A percentile compares a stretch with the other conserved stretches of the same genome.
phyloP scores from a whole-genome alignment of 2,888 invertebrate genomes.

The Rugalucina vietnamica region DNA sequence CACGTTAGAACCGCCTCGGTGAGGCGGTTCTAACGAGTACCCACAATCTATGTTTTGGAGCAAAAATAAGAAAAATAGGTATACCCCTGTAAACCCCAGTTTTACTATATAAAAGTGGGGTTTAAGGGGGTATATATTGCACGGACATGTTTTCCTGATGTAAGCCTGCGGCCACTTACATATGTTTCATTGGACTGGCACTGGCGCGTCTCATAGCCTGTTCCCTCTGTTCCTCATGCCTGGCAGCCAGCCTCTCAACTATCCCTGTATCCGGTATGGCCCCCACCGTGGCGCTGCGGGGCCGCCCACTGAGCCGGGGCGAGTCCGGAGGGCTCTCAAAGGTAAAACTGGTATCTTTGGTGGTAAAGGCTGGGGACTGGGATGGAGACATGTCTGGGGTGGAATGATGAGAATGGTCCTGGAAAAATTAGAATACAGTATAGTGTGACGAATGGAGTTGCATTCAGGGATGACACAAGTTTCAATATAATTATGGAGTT shows the following conservation, averaged over 20 bases:
- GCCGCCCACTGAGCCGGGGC: slow-evolving; percentile 63
- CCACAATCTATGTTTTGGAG: too few relatives aligned
- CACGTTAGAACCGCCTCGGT: too few relatives aligned
- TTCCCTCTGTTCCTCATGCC: slow-evolving; percentile 49
- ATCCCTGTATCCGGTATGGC: slow-evolving; percentile 65
- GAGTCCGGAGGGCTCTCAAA: slow-evolving; percentile 73
- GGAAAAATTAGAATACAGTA: slow-evolving; percentile 7
- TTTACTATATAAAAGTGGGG: too few relatives aligned
- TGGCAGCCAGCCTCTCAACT: slow-evolving; percentile 41
- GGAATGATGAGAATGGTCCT: slow-evolving; percentile 53
- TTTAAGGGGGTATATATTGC: too few relatives aligned
- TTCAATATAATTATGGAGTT: too few relatives aligned
- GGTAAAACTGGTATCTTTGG: slow-evolving; percentile 71
- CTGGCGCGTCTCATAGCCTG: slow-evolving; percentile 60
- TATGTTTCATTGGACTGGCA: slow-evolving; percentile 83
- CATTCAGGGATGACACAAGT: too few relatives aligned
- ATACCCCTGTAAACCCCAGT: too few relatives aligned
- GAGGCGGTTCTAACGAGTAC: too few relatives aligned
- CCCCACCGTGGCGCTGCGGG: slow-evolving; percentile 77
- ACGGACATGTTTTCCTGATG: too few relatives aligned
- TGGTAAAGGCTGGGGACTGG: slow-evolving; percentile 57
- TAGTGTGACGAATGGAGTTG: not conserved
- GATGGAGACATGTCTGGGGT: slow-evolving; percentile 78
- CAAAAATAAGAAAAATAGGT: too few relatives aligned
- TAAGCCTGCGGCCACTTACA: slow-evolving; percentile 77